Evolutionary conservation across 2,888 invertebrate genomes (phyloP).

Genomic region (Rhagophthalmus giganteus): DNA sequence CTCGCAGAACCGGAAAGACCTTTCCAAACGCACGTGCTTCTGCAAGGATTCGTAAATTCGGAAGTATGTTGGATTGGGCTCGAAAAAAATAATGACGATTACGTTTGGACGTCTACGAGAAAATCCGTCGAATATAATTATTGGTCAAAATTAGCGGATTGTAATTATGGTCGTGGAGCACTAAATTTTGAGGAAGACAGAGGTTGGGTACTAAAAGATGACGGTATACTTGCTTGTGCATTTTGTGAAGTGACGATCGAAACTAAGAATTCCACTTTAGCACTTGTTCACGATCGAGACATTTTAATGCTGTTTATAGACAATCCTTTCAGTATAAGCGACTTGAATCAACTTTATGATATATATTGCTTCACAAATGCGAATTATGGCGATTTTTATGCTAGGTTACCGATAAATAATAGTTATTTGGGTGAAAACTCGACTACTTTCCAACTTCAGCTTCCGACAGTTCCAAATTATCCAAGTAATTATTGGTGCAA

Average conservation of each 20-base stretch:
- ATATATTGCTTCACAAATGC: constrained; percentile 4
- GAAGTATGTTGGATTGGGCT: constrained; percentile 10
- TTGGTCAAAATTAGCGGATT: constrained; percentile 1
- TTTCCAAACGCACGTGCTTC: constrained; percentile 7
- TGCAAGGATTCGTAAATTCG: background rate
- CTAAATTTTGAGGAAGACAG: background rate
- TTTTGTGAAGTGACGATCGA: constrained; percentile 8
- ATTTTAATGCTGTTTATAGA: background rate
- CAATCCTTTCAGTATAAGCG: constrained; percentile 2
- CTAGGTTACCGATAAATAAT: background rate
- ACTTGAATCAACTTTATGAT: background rate
- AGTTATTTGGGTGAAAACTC: background rate
- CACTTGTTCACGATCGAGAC: background rate
- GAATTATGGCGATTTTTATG: constrained; percentile 2
- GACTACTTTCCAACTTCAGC: background rate
- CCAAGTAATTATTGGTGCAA: constrained; percentile 34
- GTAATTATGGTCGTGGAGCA: background rate
- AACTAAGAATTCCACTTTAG: background rate
- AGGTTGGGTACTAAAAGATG: constrained; percentile 9
- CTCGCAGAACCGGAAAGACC: constrained; percentile 10
- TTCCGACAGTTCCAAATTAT: constrained; percentile 1
- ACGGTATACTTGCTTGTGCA: background rate
- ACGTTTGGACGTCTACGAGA: constrained; percentile 1
- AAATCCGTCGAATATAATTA: constrained; percentile 1
- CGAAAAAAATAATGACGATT: background rate